Evolutionary conservation across 1,140 invertebrate species (phyloP).

Genomic region (Saccostrea echinata): DNA sequence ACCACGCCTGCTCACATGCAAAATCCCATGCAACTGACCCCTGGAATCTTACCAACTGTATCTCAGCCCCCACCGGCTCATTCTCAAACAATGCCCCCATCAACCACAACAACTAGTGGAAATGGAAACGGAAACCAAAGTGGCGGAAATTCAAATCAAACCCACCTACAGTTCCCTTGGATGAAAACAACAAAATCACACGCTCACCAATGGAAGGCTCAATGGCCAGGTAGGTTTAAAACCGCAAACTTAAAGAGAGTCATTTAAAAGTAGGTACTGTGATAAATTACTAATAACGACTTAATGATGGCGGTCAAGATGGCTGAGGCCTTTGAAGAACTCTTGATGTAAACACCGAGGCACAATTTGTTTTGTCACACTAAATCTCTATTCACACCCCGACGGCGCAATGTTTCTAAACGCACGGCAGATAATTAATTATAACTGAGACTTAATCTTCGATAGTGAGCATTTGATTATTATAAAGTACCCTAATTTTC

Average conservation of each 20-base stretch:
- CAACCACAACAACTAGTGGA: slow-evolving; percentile 49
- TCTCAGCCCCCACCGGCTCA: slow-evolving; percentile 68
- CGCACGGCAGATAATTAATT: slow-evolving; percentile 34
- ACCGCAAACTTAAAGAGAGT: slow-evolving; percentile 17
- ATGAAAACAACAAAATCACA: slow-evolving; percentile 80
- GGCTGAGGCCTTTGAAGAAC: slow-evolving; percentile 37
- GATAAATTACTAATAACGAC: slow-evolving; percentile 46
- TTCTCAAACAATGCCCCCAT: slow-evolving; percentile 56
- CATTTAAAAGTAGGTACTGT: slow-evolving; percentile 42
- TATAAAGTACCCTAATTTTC: slow-evolving; percentile 24
- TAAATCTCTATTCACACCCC: slow-evolving; percentile 34
- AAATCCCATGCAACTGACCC: slow-evolving; percentile 57
- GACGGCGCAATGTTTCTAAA: slow-evolving; percentile 29
- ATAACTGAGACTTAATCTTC: slow-evolving; percentile 33
- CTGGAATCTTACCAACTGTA: slow-evolving; percentile 43
- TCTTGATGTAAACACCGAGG: slow-evolving; percentile 24
- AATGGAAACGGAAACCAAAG: slow-evolving; percentile 43
- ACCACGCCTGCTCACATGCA: slow-evolving; percentile 71
- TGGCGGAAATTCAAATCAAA: slow-evolving; percentile 58
- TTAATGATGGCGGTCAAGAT: slow-evolving; percentile 41
- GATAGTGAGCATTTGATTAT: slow-evolving; percentile 35
- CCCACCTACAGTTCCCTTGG: slow-evolving; percentile 77
- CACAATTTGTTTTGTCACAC: slow-evolving; percentile 36
- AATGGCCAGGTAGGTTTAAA: slow-evolving; percentile 76
- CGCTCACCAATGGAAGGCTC: slow-evolving; percentile 79